Percentiles rank a stretch among this genome's conserved stretches.
Evolutionary conservation across 2,888 invertebrate genomes (phyloP).

Genomic region (Actias luna): DNA sequence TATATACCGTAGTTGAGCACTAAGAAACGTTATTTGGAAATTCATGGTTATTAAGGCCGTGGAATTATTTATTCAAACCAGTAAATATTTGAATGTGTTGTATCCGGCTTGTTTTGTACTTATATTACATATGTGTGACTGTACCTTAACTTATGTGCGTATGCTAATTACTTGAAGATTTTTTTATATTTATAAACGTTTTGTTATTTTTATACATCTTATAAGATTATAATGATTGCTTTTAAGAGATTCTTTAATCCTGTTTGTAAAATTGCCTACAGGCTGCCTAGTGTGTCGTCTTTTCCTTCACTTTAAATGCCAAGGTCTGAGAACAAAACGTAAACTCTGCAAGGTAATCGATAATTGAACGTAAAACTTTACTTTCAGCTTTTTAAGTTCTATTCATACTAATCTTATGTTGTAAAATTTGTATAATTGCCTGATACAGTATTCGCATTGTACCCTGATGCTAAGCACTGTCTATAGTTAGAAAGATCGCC

Average conservation of each 20-base stretch:
- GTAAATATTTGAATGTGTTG: slow-evolving; percentile 19
- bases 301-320: slow-evolving; percentile 63
- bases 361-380: slow-evolving; percentile 42
- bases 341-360: slow-evolving; percentile 38
- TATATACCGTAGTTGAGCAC: no score
- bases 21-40: no score
- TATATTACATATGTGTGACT: neutral
- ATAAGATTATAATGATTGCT: slow-evolving; percentile 39
- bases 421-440: no score
- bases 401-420: neutral
- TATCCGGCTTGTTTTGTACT: slow-evolving; percentile 18
- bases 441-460: no score
- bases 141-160: slow-evolving; percentile 22
- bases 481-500: no score
- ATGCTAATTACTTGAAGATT: slow-evolving; percentile 12
- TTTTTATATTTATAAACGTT: slow-evolving; percentile 23
- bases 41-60: slow-evolving; percentile 14
- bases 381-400: slow-evolving; percentile 12
- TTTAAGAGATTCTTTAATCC: slow-evolving; percentile 42
- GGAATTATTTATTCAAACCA: slow-evolving; percentile 15
- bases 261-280: slow-evolving; percentile 35
- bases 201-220: slow-evolving; percentile 36
- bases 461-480: no score
- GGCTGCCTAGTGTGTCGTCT: slow-evolving; percentile 51
- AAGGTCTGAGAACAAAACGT: slow-evolving; percentile 50